Evolutionary conservation across 2,113 vertebrate genomes (phyloP).

Genomic region (Hyla sarda): DNA sequence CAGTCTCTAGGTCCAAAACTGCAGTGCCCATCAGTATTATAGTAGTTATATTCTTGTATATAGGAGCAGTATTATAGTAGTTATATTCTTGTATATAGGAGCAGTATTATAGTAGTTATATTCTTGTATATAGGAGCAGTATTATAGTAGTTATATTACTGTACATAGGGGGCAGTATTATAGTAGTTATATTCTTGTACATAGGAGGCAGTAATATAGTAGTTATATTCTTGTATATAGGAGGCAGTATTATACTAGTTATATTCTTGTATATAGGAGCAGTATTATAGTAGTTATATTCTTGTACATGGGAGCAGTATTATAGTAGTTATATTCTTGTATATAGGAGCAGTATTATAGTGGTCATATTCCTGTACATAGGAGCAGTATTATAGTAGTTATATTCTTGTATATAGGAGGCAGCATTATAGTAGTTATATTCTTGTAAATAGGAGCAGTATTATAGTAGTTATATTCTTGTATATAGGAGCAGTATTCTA

Average conservation of each 20-base stretch:
- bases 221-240: background rate
- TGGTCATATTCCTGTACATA: background rate
- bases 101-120: background rate
- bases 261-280: background rate
- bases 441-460: background rate
- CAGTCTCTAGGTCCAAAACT: background rate
- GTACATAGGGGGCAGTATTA: background rate
- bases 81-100: too few relatives aligned
- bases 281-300: background rate
- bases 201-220: background rate
- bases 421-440: background rate
- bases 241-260: background rate
- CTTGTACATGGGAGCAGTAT: too few relatives aligned
- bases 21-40: background rate
- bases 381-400: background rate
- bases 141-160: background rate
- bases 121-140: too few relatives aligned
- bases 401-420: background rate
- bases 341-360: slow-evolving; percentile 1
- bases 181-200: background rate
- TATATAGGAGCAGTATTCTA: background rate
- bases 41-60: background rate
- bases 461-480: too few relatives aligned
- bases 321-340: slow-evolving; percentile 8
- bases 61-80: background rate